A percentile compares a stretch with the other conserved stretches of the same genome.
Conservation (phyloP, 2,888 invertebrate species). For the Drosophila dives region DNA sequence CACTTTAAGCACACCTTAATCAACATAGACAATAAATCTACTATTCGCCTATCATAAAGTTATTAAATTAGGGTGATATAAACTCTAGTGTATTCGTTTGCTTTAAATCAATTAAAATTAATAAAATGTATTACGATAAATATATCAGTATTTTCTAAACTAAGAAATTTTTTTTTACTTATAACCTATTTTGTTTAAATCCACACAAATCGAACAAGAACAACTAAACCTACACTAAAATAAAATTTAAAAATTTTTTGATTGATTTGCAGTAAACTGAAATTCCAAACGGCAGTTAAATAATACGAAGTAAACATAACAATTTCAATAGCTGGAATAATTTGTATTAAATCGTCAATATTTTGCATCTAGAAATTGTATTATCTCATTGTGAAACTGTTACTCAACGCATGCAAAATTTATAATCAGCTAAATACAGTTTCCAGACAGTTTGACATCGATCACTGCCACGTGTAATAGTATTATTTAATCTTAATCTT, state of each 20-base stretch:
- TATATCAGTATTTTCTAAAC: neutral
- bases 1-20: no score
- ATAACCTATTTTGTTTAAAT: neutral
- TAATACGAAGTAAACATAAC: constrained; percentile 2
- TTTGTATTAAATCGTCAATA: constrained; percentile 41
- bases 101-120: neutral
- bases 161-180: neutral
- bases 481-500: constrained; percentile 4
- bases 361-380: constrained; percentile 5
- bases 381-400: constrained; percentile 17
- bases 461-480: constrained; percentile 3
- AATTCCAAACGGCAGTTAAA: neutral
- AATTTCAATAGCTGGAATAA: constrained; percentile 14
- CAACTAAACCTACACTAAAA: no score
- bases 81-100: neutral
- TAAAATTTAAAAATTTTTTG: neutral
- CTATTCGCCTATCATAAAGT: neutral
- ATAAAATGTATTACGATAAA: no score
- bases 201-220: neutral
- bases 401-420: constrained; percentile 8
- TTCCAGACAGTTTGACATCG: neutral
- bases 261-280: neutral
- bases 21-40: neutral
- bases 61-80: neutral
- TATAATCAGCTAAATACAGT: constrained; percentile 23